These are phyloP conservation scores for Erinaceus europaeus DNA, from an alignment of 2,113 vertebrate genomes.

Conservation along the genomic window DNA sequence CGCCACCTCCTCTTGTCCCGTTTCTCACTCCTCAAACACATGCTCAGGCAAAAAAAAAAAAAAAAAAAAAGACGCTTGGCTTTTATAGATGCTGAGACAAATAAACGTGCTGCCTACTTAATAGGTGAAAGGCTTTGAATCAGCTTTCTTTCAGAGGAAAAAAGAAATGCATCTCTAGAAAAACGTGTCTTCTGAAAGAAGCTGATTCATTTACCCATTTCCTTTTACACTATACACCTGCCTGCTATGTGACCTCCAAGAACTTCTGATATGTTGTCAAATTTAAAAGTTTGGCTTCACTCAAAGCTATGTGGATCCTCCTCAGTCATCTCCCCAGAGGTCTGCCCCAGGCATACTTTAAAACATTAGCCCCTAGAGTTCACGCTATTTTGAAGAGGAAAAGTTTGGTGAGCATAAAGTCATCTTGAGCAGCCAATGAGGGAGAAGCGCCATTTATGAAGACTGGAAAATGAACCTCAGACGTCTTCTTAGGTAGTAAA, in stretches of 20 bases:
- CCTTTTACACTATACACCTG: constrained; percentile 66
- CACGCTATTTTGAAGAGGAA: neutral
- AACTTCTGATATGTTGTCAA: constrained; percentile 18
- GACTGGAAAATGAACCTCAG: neutral
- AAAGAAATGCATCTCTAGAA: constrained; percentile 40
- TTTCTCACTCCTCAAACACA: neutral
- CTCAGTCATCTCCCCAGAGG: neutral
- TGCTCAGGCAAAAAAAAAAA: neutral
- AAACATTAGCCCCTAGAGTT: neutral
- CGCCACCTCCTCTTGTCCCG: neutral
- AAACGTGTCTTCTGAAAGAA: constrained; percentile 55
- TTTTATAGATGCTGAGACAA: constrained; percentile 43
- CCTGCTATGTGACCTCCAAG: constrained; percentile 46
- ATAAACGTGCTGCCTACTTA: constrained; percentile 38
- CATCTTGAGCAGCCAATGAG: neutral
- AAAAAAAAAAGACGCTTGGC: constrained; percentile 10
- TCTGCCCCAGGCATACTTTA: neutral
- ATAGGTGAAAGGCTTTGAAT: constrained; percentile 64
- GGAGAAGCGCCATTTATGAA: neutral
- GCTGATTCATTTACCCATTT: constrained; percentile 53
- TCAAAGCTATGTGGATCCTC: constrained; percentile 1
- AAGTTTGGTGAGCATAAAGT: neutral
- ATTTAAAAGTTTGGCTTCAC: constrained; percentile 13
- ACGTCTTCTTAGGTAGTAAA: constrained; percentile 38
- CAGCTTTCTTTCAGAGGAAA: constrained; percentile 60